These are phyloP conservation scores for Acridotheres tristis DNA, from an alignment of 2,797 vertebrate genomes.

Conservation along the genomic window DNA sequence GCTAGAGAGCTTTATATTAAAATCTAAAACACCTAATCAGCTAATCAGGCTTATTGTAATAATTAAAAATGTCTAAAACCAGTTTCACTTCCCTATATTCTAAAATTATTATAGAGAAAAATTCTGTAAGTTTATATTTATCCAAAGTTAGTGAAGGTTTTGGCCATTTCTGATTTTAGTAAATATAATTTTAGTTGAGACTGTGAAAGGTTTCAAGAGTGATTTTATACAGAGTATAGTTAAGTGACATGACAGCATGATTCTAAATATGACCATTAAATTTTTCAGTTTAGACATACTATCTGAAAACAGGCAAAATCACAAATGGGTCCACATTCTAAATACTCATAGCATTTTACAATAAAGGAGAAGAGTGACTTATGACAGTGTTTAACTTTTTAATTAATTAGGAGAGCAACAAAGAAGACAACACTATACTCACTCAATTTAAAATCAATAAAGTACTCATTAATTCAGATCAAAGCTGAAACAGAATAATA, in stretches of 20 bases:
- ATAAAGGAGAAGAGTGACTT: background rate
- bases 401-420: slow-evolving; percentile 42
- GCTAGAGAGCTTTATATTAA: background rate
- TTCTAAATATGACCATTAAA: background rate
- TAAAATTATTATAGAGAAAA: background rate
- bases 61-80: background rate
- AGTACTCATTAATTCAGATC: slow-evolving; percentile 50
- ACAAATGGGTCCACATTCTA: background rate
- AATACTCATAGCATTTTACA: background rate
- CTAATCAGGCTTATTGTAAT: background rate
- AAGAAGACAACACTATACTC: slow-evolving; percentile 3
- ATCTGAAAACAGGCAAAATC: background rate
- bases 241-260: background rate
- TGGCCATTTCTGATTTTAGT: background rate
- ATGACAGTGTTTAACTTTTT: slow-evolving; percentile 33
- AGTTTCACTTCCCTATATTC: background rate
- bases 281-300: background rate
- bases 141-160: background rate
- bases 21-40: background rate
- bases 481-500: slow-evolving; percentile 53
- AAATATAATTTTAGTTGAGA: background rate
- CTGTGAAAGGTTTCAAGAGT: background rate
- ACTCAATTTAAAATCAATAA: slow-evolving; percentile 59
- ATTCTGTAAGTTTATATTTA: background rate
- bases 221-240: background rate